Evolutionary conservation across 2,888 invertebrate genomes (phyloP), one percentile per base, ranked within the genome.

Genomic region (Mesochorus sp.): DNA sequence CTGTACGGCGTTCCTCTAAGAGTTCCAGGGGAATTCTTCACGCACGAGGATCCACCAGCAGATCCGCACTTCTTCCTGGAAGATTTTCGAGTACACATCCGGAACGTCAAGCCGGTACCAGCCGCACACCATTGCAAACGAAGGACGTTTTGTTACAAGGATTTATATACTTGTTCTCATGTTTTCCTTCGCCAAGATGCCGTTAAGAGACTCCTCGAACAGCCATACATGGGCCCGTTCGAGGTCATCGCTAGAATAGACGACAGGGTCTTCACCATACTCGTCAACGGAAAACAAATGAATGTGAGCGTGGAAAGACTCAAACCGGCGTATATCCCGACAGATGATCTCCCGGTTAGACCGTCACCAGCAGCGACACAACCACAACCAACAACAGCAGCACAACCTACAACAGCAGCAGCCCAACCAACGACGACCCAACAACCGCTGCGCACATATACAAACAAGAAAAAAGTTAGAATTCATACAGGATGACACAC

Each of bases 171-270:
- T 0, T 76, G 73, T 24, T 44, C 73, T 0, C 81, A 80, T 53
- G 80, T 80, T 0, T 78, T 76, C 49, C 12, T 81, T 1, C n/a
- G 75, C 3, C 28, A 21, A 0, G 57, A 59, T 6, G 79, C 75
- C n/a, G 62, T 62, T 0, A 76, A 61, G 55, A n/a, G 17, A 10
- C 70, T 76, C 0, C 74, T 84, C n/a, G 70, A 81, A 42, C 81
- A 80, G n/a, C 85, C 84, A 0, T 86, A 85, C 59, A 73, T 76
- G 5, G 85, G 85, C 4, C 84, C 85, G 0, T 80, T 74, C 59
- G 26, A 74, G 24, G 76, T 85, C 4, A 34, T 82, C 2, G 57
- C 62, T 17, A 62, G 71, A 49, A 14, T 79, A 2, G 44, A 61
- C 12, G 75, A 81, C 26, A 77, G 77, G 49, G 14, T 71, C 39